Base-by-base conservation (phyloP, 2,113 vertebrate genomes). In the Urocolius indicus region DNA sequence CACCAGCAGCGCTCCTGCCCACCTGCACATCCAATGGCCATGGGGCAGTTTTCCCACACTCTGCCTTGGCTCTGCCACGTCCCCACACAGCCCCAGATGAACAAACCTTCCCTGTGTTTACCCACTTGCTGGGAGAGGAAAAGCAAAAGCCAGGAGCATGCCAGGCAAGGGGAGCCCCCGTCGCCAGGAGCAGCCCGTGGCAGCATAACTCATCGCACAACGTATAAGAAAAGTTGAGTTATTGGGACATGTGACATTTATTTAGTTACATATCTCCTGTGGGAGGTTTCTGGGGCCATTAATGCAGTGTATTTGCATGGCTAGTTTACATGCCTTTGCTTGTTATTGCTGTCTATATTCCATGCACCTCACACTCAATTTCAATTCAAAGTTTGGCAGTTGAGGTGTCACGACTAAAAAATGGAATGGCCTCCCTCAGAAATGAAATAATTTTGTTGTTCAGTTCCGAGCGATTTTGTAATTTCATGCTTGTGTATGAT, bases 401-500 rank as follows among this genome's bases (percentile, higher is more conserved):
- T 97, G 97, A 97, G 98, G 98, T 99, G 98, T 99, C 99, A 99
- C 96, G 97, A 97, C 98, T 98, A 98, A 98, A 99, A 98, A 99
- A 98, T 98, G 98, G 98, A 98, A 98, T 97, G 97, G 98, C 98
- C 98, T 98, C 98, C 97, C 98, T 98, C 96, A 95, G 96, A 98
- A 99, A 99, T 99, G 98, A 99, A 99, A 99, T 99, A 98, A 99
- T 99, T 99, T 99, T 99, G 99, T 99, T 99, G 99, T 99, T 98
- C 98, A 99, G 99, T 99, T 99, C 99, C 98, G 96, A 99, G 99
- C 98, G 98, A 99, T 99, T 99, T 99, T 99, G 99, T 99, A 99
- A 99, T 99, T 99, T 99, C 99, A 99, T 99, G 99, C 99, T 99
- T 99, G 99, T 99, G 99, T 99, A 99, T 99, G 99, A 99, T 99